Evolutionary conservation across 2,113 vertebrate genomes (phyloP), one percentile per base, ranked within the genome.

Genomic region (Hylia prasina): DNA sequence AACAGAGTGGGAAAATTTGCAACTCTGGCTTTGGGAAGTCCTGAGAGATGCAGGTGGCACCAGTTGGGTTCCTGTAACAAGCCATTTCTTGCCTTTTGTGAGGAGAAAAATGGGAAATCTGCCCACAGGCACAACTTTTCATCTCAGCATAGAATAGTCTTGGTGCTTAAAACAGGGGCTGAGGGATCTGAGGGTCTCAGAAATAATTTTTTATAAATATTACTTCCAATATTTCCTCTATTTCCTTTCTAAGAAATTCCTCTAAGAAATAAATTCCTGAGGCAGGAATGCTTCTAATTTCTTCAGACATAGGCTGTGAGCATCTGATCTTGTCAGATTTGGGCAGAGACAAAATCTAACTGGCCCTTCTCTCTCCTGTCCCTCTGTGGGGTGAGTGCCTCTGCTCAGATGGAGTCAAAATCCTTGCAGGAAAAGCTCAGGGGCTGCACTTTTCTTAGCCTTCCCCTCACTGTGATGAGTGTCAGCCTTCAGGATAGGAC

Each of bases 391-490:
- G 15, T 35, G 30, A 5, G 0, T 24, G 31, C 10, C 56, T 70
- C 16, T 72, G 53, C 54, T 88, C 48, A 57, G 18, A 61, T 1
- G 0, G 0, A 81, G 24, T 15, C 0, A 0, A 87, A 86, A 81
- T 63, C 64, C 44, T 73, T 35, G n/a, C 33, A 82, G 72, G 51
- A 91, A 51, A 21, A 70, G 7, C 56, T 78, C 27, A 2, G 0
- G 8, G 42, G n/a, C 33, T 91, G 50, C 69, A 40, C 56, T 71
- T 87, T 51, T 21, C 73, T 71, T 17, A 70, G 28, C 47, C 51
- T 78, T 58, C 57, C 30, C n/a, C 35, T 64, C 0, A 1, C 61
- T 61, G 44, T 0, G 37, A 50, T 0, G 2, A 76, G 21, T 3
- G 5, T 18, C 84, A 94, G 65, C 53, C 51, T 68, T 69, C 84